Conservation (phyloP, 2,797 vertebrate genomes). For the Sebastes minor region DNA sequence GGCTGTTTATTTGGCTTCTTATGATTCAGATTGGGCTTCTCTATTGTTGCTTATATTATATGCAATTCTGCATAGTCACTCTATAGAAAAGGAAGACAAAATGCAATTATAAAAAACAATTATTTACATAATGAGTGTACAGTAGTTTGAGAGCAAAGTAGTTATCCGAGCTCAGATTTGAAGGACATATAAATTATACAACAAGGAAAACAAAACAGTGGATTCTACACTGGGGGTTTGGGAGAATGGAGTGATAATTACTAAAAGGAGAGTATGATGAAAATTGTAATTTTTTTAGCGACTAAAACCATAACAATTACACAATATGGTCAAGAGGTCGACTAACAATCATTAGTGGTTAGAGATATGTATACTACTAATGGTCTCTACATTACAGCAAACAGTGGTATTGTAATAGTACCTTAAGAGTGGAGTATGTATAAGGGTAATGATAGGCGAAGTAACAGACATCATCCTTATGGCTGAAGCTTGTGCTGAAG, state of each 20-base stretch:
- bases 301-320: not conserved
- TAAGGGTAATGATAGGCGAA: conserved; percentile 99
- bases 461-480: conserved; percentile 98
- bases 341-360: not conserved
- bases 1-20: conserved; percentile 4
- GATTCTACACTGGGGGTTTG: not conserved
- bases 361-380: not conserved
- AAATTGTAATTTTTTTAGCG: not conserved
- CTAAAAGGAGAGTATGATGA: not conserved
- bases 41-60: not conserved
- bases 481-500: conserved; percentile 92
- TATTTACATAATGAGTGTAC: not conserved
- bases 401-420: conserved; percentile 50
- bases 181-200: not conserved
- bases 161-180: not conserved
- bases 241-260: not conserved
- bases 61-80: not conserved
- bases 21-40: not conserved
- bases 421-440: conserved; percentile 96
- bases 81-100: conserved; percentile 1
- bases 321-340: not conserved
- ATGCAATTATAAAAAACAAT: not conserved
- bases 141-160: not conserved
- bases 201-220: not conserved
- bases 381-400: not conserved